These are phyloP conservation scores for Phaetusa simplex DNA, from an alignment of 2,113 vertebrate species.

Conservation along the genomic window DNA sequence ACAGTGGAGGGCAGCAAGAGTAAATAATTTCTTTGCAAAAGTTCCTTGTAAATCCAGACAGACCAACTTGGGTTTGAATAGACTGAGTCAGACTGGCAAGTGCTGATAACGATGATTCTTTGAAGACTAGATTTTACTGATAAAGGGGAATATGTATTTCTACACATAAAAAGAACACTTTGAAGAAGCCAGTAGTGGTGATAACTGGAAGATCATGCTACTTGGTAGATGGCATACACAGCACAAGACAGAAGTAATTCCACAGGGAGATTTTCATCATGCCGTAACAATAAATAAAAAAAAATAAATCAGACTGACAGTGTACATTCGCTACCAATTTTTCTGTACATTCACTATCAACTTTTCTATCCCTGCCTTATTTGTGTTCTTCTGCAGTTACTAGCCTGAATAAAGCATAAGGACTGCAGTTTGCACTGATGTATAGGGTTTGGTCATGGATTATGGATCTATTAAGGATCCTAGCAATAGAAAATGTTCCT, in stretches of 20 bases:
- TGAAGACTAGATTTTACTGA: neutral
- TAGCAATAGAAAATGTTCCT: neutral
- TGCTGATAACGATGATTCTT: neutral
- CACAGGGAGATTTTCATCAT: neutral
- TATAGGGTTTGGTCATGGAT: neutral
- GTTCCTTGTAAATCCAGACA: neutral
- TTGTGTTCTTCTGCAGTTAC: neutral
- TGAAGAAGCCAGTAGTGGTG: neutral
- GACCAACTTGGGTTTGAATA: neutral
- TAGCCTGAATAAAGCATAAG: neutral
- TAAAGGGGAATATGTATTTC: neutral
- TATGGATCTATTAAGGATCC: neutral
- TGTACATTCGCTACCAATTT: neutral
- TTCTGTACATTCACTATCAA: neutral
- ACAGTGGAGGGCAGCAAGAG: neutral
- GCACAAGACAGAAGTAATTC: neutral
- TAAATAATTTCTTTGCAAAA: neutral
- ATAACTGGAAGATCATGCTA: neutral
- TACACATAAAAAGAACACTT: neutral
- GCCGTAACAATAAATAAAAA: neutral
- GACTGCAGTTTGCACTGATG: neutral
- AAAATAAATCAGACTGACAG: neutral
- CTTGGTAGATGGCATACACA: neutral
- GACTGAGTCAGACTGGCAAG: slow-evolving; percentile 1
- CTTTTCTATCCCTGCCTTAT: neutral